These are phyloP conservation scores for Mormoops blainvillei DNA, from an alignment of 2,113 vertebrate species.

Conservation along the genomic window DNA sequence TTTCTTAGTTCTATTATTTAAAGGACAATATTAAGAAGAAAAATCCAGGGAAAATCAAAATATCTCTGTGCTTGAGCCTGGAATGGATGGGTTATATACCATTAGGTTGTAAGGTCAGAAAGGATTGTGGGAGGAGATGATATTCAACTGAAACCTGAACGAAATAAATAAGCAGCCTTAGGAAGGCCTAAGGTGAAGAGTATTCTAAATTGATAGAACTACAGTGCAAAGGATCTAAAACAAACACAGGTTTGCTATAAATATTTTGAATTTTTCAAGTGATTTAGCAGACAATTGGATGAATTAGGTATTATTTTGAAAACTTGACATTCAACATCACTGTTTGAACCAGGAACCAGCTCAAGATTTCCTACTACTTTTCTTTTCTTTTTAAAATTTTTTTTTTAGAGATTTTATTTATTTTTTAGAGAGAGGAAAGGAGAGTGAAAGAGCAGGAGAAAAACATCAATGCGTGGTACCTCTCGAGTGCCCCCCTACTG, in stretches of 20 bases:
- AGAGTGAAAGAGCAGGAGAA: too few species aligned
- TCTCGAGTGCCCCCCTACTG: too few species aligned
- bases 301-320: background rate
- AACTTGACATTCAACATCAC: background rate
- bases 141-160: background rate
- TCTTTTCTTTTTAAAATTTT: too few species aligned
- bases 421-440: too few species aligned
- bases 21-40: background rate
- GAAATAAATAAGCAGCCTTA: background rate
- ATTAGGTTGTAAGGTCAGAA: background rate
- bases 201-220: background rate
- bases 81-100: background rate
- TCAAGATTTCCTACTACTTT: background rate
- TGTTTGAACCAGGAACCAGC: background rate
- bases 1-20: background rate
- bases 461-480: too few species aligned
- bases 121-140: background rate
- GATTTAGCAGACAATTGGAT: background rate
- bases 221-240: background rate
- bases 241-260: background rate
- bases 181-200: background rate
- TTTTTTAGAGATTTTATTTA: too few species aligned
- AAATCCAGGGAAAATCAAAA: background rate
- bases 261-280: background rate
- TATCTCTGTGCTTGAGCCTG: background rate